Base-by-base conservation (phyloP, 2,797 vertebrate species). In the Silurus lanzhouensis region DNA sequence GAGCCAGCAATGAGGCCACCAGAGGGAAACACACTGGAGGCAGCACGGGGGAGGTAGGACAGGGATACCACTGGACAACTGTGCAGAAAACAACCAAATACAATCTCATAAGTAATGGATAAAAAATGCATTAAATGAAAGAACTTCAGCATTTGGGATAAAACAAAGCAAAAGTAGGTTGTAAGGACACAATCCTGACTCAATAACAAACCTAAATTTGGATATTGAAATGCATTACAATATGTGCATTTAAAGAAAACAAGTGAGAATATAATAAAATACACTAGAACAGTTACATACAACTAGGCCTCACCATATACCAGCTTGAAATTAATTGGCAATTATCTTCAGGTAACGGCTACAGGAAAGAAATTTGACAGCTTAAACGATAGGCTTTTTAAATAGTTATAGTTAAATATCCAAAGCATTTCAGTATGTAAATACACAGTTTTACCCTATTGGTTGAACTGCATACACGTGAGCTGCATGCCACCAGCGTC, bases 21-120 rank as follows among this genome's bases (percentile, higher is more conserved):
- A 0, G 93, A 96, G 0, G 98, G 97, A 90, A 99, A 96, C 0
- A 95, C 91, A 2, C 94, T 94, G 0, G 97, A 98, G 0, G 96
- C 94, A 22, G 96, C 94, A 5, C 95, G 94, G 0, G 98, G 97
- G 27, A 99, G 85, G 38, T 98, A 99, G 57, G 96, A 97, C 78
- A 99, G 93, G 0, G 98, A 99, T 0, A 97, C 96, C 88, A 99
- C 94, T 0, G 98, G 98, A 88, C 97, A 97, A 86, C 98, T 99
- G 91, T n/a, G 76, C 5, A 60, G 2, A 63, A 9, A 83, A 61
- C 0, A 68, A 13, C 1, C 14, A 48, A 19, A 71, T 48, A 25
- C 48, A 52, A 52, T 1, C 48, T 2, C 4, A 38, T 38, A 7
- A 52, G 9, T 52, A 52, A 7, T 52, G 48, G 1, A 52, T 52